These are phyloP conservation scores for Percopsis omiscomaycus DNA, from an alignment of 2,797 vertebrate species.

Conservation along the genomic window DNA sequence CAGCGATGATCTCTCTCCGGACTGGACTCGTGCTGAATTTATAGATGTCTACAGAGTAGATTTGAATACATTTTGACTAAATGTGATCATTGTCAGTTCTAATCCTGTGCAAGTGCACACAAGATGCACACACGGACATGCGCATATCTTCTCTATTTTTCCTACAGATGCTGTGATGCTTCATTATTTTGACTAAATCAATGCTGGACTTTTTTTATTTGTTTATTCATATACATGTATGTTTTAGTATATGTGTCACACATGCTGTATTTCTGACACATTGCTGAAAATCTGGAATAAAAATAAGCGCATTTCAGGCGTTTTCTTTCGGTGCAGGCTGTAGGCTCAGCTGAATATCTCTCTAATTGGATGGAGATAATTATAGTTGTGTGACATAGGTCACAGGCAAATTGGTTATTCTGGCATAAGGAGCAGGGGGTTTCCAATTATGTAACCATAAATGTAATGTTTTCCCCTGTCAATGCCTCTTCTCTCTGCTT, in stretches of 20 bases:
- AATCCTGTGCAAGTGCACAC: background rate
- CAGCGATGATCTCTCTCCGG: slow-evolving; percentile 10
- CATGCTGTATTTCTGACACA: slow-evolving; percentile 25
- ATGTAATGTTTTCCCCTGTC: slow-evolving; percentile 28
- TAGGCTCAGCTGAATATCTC: slow-evolving; percentile 43
- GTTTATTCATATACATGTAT: too few relatives aligned
- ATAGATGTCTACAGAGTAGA: slow-evolving; percentile 33
- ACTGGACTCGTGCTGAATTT: slow-evolving; percentile 38
- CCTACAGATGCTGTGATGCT: slow-evolving; percentile 36
- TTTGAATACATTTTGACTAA: slow-evolving; percentile 10
- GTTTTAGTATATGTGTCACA: background rate
- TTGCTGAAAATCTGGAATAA: slow-evolving; percentile 33
- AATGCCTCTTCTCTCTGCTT: slow-evolving; percentile 19
- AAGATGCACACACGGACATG: background rate
- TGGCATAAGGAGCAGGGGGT: slow-evolving; percentile 37
- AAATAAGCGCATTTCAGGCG: slow-evolving; percentile 32
- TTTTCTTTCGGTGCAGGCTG: slow-evolving; percentile 26
- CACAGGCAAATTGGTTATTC: slow-evolving; percentile 49
- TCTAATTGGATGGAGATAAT: slow-evolving; percentile 64
- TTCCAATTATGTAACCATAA: slow-evolving; percentile 55
- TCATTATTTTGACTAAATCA: slow-evolving; percentile 12
- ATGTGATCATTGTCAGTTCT: background rate
- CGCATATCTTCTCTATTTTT: slow-evolving; percentile 12
- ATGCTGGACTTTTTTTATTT: slow-evolving; percentile 15
- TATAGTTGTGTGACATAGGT: slow-evolving; percentile 55